phyloP scores from a whole-genome alignment of 2,113 vertebrate species.

The Gobio gobio region DNA sequence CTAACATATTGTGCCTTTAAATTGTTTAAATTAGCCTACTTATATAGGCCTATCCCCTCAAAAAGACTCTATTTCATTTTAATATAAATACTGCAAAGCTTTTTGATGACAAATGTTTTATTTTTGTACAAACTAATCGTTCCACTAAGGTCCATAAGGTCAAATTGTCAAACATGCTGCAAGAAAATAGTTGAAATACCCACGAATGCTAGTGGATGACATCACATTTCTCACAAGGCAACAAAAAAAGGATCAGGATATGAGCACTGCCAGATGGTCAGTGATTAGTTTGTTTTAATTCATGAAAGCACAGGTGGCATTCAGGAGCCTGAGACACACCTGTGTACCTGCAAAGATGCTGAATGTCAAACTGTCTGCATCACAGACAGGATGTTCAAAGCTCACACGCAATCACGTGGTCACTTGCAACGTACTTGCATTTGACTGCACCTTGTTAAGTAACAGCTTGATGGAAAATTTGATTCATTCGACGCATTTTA shows the following conservation, averaged over 20 bases:
- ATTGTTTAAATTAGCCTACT: too few species aligned
- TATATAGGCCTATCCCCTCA: too few species aligned
- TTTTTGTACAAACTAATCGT: background rate
- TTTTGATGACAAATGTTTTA: background rate
- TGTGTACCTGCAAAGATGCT: slow-evolving; percentile 16
- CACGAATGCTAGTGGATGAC: background rate
- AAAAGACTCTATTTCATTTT: too few species aligned
- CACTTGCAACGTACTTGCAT: background rate
- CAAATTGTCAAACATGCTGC: too few species aligned
- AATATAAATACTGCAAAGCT: background rate
- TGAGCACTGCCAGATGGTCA: slow-evolving; percentile 27
- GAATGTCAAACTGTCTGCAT: background rate
- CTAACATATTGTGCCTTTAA: too few species aligned
- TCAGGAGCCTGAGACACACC: slow-evolving; percentile 37
- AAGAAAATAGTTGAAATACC: background rate
- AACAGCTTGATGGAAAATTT: background rate
- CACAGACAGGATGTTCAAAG: background rate
- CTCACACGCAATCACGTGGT: background rate
- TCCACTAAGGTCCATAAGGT: background rate
- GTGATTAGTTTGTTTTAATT: slow-evolving; percentile 29
- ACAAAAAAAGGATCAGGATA: slow-evolving; percentile 30
- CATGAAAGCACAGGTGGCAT: slow-evolving; percentile 57
- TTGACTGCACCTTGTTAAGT: background rate
- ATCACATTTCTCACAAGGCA: background rate
- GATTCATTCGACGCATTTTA: slow-evolving; percentile 33